phyloP scores from a whole-genome alignment of 2,888 invertebrate genomes.

The Notodonta ziczac region DNA sequence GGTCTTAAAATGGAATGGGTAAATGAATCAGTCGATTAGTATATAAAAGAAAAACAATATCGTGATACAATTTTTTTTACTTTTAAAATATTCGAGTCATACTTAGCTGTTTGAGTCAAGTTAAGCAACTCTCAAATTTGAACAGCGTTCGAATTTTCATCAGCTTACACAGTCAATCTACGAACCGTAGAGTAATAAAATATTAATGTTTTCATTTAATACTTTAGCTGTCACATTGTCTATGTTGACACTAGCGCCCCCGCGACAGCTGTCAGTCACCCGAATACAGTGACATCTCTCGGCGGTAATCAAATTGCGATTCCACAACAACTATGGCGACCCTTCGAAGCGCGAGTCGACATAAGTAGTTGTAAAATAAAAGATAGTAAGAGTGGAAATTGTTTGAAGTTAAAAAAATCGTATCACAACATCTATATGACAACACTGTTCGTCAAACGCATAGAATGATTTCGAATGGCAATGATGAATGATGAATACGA shows the following conservation, averaged over 20 bases:
- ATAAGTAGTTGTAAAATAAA: neutral
- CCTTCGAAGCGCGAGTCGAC: neutral
- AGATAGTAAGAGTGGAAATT: neutral
- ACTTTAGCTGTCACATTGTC: too few relatives aligned
- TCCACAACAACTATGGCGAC: neutral
- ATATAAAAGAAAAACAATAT: neutral
- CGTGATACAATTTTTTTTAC: neutral
- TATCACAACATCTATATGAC: neutral
- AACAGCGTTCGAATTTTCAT: too few relatives aligned
- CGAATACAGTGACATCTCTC: neutral
- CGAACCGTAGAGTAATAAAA: neutral
- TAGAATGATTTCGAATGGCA: neutral
- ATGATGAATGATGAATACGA: too few relatives aligned
- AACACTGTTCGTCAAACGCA: neutral
- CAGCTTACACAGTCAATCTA: neutral
- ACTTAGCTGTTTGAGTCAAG: too few relatives aligned
- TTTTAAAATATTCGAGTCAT: too few relatives aligned
- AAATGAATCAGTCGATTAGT: neutral
- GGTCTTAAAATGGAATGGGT: constrained; percentile 5
- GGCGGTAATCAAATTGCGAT: neutral
- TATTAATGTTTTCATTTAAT: too few relatives aligned
- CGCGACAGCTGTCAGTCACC: neutral
- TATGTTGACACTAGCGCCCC: too few relatives aligned
- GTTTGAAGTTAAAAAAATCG: neutral
- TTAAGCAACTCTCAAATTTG: too few relatives aligned